These are phyloP conservation scores for Rhaphigaster nebulosa DNA, from an alignment of 2,888 invertebrate genomes.

Conservation along the genomic window DNA sequence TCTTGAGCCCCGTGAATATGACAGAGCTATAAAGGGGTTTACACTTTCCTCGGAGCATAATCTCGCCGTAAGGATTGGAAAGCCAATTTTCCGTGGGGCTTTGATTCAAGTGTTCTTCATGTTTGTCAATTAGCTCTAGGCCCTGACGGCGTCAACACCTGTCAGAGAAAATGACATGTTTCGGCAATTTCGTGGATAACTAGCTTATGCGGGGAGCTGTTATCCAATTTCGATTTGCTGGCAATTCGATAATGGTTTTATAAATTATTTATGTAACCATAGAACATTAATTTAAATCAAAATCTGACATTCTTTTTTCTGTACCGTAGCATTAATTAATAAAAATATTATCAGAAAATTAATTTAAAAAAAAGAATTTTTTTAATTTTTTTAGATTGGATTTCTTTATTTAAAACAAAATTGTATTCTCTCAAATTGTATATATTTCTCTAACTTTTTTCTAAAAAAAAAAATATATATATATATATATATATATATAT, in stretches of 20 bases:
- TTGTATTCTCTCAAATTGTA: too few species aligned
- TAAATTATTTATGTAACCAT: neutral
- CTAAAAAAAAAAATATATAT: too few species aligned
- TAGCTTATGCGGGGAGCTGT: neutral
- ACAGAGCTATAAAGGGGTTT: slow-evolving; percentile 46
- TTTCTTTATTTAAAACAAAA: too few species aligned
- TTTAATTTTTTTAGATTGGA: too few species aligned
- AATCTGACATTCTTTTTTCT: too few species aligned
- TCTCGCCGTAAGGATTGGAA: slow-evolving; percentile 8
- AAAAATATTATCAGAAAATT: too few species aligned
- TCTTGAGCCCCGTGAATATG: neutral
- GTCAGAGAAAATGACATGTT: slow-evolving; percentile 1
- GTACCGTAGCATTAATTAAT: too few species aligned
- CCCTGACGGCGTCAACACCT: neutral
- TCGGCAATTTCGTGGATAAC: neutral
- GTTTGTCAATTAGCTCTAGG: slow-evolving; percentile 15
- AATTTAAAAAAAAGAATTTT: too few species aligned
- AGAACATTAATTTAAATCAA: neutral
- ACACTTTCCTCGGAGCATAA: slow-evolving; percentile 33
- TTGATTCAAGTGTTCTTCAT: slow-evolving; percentile 24
- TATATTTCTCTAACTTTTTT: too few species aligned
- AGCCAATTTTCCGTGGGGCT: slow-evolving; percentile 1
- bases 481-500: too few species aligned
- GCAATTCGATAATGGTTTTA: neutral
- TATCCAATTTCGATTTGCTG: neutral